Evolutionary conservation across 2,113 vertebrate species (phyloP).

Genomic region (Plecotus auritus): DNA sequence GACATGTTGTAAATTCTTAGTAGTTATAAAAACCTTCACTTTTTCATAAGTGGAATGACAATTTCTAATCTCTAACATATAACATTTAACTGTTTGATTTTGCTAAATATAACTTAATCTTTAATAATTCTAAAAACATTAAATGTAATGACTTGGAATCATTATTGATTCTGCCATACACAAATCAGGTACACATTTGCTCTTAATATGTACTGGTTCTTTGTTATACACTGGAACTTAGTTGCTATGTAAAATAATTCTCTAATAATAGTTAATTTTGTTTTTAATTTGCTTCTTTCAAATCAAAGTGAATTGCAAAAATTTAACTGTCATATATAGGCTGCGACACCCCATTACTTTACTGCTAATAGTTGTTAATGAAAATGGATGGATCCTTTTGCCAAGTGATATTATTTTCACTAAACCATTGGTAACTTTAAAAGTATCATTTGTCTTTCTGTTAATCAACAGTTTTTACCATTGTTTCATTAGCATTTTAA

Average conservation of each 20-base stretch:
- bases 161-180: neutral
- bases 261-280: neutral
- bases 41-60: neutral
- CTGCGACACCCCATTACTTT: neutral
- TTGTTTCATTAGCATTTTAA: neutral
- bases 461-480: neutral
- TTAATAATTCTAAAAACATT: neutral
- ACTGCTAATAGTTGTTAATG: neutral
- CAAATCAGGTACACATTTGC: neutral
- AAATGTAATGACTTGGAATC: neutral
- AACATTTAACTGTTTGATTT: neutral
- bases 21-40: neutral
- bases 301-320: neutral
- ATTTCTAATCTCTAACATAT: neutral
- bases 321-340: neutral
- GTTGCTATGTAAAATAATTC: neutral
- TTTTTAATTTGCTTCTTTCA: conserved; percentile 20
- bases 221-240: neutral
- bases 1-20: neutral
- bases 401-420: neutral
- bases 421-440: neutral
- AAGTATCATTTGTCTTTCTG: neutral
- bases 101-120: neutral
- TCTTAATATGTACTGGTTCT: neutral
- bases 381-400: neutral